Base-by-base conservation (phyloP, 2,888 invertebrate species). In the Coenonympha arcania region DNA sequence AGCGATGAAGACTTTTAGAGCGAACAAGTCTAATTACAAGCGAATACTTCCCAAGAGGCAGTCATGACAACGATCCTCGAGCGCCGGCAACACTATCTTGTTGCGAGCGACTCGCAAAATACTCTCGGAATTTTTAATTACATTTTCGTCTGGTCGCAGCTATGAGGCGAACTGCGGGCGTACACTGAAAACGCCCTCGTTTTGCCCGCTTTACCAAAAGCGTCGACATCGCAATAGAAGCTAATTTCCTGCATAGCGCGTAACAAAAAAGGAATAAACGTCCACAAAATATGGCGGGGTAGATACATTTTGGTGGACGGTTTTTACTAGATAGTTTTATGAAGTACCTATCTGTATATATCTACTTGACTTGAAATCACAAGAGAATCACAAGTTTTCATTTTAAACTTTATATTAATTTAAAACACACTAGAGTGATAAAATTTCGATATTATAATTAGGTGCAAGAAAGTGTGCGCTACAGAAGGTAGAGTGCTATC, bases 51-150 rank as follows among this genome's bases (percentile, higher is more conserved):
- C 79, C 79, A 70, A 74, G 83, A 79, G 80, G 79, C 73, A 77
- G 80, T 79, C 74, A 74, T 70, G 79, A 75, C 81, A 82, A 78
- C 79, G 79, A 79, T 78, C 68, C 77, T 81, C 71, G 71, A 70
- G 69, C 63, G 68, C 69, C 60, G 62, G 79, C 77, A 80, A 79
- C 82, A 85, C 85, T 86, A 85, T 86, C 84, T 83, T 82, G 86
- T 85, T 80, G 82, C 69, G 76, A 81, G 76, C 70, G 71, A 69
- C 74, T 76, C 73, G 74, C 76, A 81, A 85, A 86, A 85, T 86
- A 80, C 79, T 82, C 83, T 73, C 77, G 85, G 85, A 86, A 86
- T 86, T 85, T 86, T 86, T 86, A 85, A 86, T 85, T 85, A 84
- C 84, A 83, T 86, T 86, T 86, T 83, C 79, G 84, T 79, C 79